Percentiles rank a stretch among this genome's conserved stretches.
Conservation (phyloP, 2,113 vertebrate genomes). For the Calypte anna region DNA sequence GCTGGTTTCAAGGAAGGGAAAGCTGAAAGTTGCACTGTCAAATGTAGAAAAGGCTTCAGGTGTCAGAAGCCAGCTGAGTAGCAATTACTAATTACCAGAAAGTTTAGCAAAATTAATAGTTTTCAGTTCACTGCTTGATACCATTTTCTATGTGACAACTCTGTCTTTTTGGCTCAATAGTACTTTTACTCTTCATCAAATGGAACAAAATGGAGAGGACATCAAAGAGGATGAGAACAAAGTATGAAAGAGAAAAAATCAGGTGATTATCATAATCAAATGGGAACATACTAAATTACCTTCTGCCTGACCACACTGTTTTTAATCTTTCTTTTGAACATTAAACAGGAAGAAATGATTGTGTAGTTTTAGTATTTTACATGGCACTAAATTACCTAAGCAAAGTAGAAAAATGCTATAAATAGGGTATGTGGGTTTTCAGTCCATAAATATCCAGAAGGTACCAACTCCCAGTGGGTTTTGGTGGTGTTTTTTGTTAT, state of each 20-base stretch:
- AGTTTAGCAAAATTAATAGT: not conserved
- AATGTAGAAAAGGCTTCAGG: not conserved
- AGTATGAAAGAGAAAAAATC: not conserved
- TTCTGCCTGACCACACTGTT: not conserved
- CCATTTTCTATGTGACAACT: not conserved
- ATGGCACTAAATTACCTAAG: not conserved
- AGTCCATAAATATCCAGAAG: not conserved
- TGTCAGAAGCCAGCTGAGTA: not conserved
- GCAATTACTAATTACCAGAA: not conserved
- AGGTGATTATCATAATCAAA: not conserved
- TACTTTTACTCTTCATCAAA: not conserved
- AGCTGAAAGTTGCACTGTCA: not conserved
- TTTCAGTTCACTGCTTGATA: not conserved
- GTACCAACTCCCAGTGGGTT: not conserved
- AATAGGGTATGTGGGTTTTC: not conserved
- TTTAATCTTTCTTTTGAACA: not conserved
- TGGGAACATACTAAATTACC: not conserved
- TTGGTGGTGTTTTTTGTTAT: not conserved
- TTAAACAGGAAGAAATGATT: not conserved
- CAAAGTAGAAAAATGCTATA: not conserved
- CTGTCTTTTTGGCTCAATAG: not conserved
- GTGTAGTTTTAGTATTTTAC: not conserved
- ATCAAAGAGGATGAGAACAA: not conserved
- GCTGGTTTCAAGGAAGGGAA: not conserved
- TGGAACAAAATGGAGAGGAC: not conserved